Evolutionary conservation across 2,888 invertebrate genomes (phyloP), one percentile per base, ranked within the genome.

Genomic region (Steinernema scapterisci): DNA sequence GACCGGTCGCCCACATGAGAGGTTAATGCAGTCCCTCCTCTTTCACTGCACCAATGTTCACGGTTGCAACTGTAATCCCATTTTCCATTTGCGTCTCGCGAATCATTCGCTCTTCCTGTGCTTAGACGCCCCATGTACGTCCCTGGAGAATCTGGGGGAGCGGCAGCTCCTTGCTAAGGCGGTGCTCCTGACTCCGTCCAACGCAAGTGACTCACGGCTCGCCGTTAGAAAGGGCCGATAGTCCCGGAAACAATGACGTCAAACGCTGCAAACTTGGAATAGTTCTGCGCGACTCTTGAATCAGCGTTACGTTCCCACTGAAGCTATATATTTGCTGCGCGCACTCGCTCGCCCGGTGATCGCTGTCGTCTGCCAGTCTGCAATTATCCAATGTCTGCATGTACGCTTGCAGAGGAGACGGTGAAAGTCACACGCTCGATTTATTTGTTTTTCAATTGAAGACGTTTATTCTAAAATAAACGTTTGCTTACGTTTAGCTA

Each of bases 21-120:
- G 27, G 63, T 5, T 63, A 63, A 63, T 63, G 27, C 38, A 38
- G 31, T 63, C 27, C 27, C 27, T 25, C 25, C 31, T 63, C 63
- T 7, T 16, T 31, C 63, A 16, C 27, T 63, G 27, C 16, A 23
- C 27, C 16, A 16, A 13, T 25, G 25, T 21, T 54, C 25, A 54
- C 21, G 23, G 21, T 11, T 13, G 63, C 31, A 63, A 63, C 27
- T 31, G 31, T 63, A 63, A 63, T 63, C 63, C 63, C 13, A 63
- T 38, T 63, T 63, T 63, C 27, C 38, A 25, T 63, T 25, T 63
- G 63, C 13, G 63, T 63, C 16, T 63, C 63, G 31, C 31, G 54
- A 21, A 19, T 63, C 25, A 25, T 63, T 13, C 48, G 48, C 13
- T 9, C 63, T 63, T 31, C 31, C 1, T 63, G 31, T 31, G 31